These are phyloP conservation scores for Echiichthys vipera DNA, from an alignment of 2,797 vertebrate species.

Conservation along the genomic window DNA sequence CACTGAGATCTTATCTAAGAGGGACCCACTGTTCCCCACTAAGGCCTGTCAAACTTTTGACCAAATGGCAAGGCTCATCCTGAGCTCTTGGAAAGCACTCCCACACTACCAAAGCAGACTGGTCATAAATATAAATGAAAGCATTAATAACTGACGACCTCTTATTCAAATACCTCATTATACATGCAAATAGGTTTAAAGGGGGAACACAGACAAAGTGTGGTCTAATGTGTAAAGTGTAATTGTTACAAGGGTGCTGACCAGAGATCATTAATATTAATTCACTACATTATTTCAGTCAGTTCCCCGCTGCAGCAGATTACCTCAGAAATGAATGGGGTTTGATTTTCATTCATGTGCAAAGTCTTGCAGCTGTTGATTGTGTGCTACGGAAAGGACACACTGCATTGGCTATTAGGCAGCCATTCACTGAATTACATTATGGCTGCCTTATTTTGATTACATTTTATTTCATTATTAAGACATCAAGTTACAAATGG, in stretches of 20 bases:
- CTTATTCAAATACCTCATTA: constrained; percentile 73
- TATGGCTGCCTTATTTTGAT: constrained; percentile 17
- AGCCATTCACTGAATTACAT: constrained; percentile 31
- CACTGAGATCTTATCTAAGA: neutral
- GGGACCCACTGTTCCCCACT: neutral
- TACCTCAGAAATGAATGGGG: constrained; percentile 59
- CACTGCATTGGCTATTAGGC: constrained; percentile 3
- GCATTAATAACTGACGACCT: constrained; percentile 79
- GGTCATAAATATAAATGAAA: constrained; percentile 82
- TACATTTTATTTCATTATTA: constrained; percentile 36
- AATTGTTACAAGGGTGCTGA: constrained; percentile 73
- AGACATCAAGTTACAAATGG: constrained; percentile 6
- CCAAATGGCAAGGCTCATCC: constrained; percentile 29
- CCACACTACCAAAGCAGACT: constrained; percentile 36
- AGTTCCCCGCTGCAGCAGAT: constrained; percentile 22
- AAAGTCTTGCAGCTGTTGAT: constrained; percentile 35
- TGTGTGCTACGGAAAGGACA: constrained; percentile 23
- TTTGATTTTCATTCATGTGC: constrained; percentile 70
- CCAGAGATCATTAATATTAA: constrained; percentile 77
- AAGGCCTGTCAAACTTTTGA: neutral
- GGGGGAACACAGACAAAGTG: constrained; percentile 53
- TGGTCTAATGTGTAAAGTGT: constrained; percentile 64
- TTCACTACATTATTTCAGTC: constrained; percentile 67
- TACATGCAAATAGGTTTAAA: constrained; percentile 77
- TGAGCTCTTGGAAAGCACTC: constrained; percentile 19